A percentile compares a stretch with the other conserved stretches of the same genome.
These are phyloP conservation scores for Rosalia funebris DNA, from an alignment of 2,888 invertebrate genomes.

Conservation along the genomic window DNA sequence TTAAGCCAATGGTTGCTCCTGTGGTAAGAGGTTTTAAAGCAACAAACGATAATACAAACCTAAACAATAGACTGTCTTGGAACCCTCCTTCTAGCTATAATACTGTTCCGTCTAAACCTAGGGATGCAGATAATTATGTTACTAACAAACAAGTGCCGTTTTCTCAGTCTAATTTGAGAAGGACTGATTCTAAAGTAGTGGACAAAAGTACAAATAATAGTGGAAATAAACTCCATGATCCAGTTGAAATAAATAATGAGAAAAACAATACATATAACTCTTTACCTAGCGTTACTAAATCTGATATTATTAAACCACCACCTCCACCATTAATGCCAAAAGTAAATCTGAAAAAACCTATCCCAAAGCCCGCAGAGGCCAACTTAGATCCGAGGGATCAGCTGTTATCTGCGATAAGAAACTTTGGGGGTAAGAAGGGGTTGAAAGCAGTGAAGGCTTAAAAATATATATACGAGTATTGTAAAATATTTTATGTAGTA, in stretches of 20 bases:
- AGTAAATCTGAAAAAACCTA: constrained; percentile 47
- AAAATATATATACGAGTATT: constrained; percentile 25
- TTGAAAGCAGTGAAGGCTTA: constrained; percentile 55
- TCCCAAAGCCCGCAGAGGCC: constrained; percentile 37
- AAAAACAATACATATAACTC: constrained; percentile 29
- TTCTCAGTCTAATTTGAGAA: constrained; percentile 65
- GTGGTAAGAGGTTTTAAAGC: constrained; percentile 60
- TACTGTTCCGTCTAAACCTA: constrained; percentile 52
- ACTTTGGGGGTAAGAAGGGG: constrained; percentile 69
- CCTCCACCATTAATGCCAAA: constrained; percentile 59
- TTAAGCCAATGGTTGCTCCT: constrained; percentile 52
- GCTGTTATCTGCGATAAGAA: constrained; percentile 76
- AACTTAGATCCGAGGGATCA: constrained; percentile 71
- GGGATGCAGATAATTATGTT: constrained; percentile 40
- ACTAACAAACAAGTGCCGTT: constrained; percentile 59
- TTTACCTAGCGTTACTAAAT: constrained; percentile 8
- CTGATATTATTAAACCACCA: constrained; percentile 48
- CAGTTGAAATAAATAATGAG: constrained; percentile 20
- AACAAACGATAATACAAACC: constrained; percentile 36
- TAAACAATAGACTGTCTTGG: constrained; percentile 50
- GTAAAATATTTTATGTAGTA: constrained; percentile 18
- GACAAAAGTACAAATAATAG: constrained; percentile 18
- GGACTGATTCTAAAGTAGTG: constrained; percentile 60
- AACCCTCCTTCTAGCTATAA: constrained; percentile 47
- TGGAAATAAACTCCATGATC: not conserved